Evolutionary conservation across 2,888 invertebrate genomes (phyloP).

Genomic region (Melinopterus prodromus): DNA sequence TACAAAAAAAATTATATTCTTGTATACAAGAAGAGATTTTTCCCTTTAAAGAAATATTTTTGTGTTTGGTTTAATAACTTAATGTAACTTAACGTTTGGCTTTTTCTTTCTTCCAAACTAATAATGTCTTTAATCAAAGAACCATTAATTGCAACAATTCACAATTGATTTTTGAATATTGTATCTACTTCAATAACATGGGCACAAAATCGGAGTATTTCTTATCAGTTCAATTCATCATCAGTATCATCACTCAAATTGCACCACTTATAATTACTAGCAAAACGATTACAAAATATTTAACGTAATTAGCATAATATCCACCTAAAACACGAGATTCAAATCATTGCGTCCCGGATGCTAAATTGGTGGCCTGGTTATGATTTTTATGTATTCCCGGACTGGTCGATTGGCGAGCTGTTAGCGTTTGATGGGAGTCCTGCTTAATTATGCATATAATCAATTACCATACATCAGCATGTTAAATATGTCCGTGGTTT

Average conservation of each 20-base stretch:
- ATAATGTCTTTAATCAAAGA: too few species aligned
- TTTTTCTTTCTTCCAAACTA: too few species aligned
- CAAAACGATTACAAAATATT: not conserved
- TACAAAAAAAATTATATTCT: too few species aligned
- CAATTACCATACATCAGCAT: not conserved
- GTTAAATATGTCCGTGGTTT: not conserved
- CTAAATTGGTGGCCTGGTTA: not conserved
- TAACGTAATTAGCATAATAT: not conserved
- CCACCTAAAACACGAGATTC: not conserved
- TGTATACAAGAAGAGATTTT: too few species aligned
- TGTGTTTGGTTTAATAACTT: too few species aligned
- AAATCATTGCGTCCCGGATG: not conserved
- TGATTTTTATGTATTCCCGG: not conserved
- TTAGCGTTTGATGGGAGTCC: not conserved
- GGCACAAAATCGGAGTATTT: too few species aligned
- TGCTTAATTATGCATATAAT: conserved; percentile 4
- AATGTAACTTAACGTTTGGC: too few species aligned
- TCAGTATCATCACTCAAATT: not conserved
- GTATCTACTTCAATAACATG: too few species aligned
- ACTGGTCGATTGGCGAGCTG: not conserved
- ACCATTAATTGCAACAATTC: too few species aligned
- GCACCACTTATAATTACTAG: not conserved
- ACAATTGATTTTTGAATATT: too few species aligned
- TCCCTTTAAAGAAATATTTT: too few species aligned
- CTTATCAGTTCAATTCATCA: not conserved